Evolutionary conservation across 1,140 invertebrate species (phyloP).

Genomic region (Helicoverpa zea): DNA sequence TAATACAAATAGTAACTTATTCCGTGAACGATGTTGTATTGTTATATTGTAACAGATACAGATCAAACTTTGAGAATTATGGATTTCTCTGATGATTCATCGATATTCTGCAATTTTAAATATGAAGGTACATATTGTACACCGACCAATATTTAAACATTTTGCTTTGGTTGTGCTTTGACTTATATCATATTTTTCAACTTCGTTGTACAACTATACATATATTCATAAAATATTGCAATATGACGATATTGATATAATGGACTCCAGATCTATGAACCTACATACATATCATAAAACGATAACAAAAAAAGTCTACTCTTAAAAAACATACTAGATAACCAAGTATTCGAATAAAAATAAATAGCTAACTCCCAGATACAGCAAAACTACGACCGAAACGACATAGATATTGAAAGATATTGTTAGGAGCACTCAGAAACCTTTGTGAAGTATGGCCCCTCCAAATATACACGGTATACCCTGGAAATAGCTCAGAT

Average conservation of each 20-base stretch:
- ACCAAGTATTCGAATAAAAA: neutral
- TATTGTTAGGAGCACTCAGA: conserved; percentile 23
- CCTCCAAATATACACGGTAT: neutral
- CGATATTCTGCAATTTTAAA: neutral
- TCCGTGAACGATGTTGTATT: neutral
- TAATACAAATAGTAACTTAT: neutral
- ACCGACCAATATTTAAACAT: no score
- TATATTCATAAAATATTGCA: no score
- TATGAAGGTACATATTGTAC: no score
- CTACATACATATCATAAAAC: no score
- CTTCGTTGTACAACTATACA: no score
- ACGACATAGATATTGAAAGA: conserved; percentile 13
- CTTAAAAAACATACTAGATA: no score
- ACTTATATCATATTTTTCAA: no score
- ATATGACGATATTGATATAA: no score
- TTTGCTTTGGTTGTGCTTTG: no score
- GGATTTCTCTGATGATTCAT: neutral
- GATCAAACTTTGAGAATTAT: neutral
- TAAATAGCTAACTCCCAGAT: neutral
- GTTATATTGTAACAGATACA: neutral
- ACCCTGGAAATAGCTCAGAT: conserved; percentile 3
- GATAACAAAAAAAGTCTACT: no score
- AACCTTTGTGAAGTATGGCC: conserved; percentile 4
- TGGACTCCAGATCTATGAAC: no score
- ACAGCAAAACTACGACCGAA: neutral